Percentiles rank a stretch among this genome's conserved stretches.
These are phyloP conservation scores for Gorsachius magnificus DNA, from an alignment of 2,797 vertebrate genomes.

Conservation along the genomic window DNA sequence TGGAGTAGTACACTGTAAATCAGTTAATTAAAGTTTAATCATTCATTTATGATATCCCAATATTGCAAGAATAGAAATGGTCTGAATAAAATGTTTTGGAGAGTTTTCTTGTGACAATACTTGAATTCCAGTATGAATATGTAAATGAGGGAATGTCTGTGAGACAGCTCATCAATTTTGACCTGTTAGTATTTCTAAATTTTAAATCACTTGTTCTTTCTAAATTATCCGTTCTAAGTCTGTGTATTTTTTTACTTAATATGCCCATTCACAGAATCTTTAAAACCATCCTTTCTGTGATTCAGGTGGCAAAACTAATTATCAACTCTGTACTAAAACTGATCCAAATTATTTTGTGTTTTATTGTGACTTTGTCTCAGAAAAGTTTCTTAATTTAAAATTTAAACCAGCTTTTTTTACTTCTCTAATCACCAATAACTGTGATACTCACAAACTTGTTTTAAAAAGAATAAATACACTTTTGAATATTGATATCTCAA, in stretches of 20 bases:
- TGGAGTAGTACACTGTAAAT: neutral
- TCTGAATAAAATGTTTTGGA: neutral
- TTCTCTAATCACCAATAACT: neutral
- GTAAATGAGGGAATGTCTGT: neutral
- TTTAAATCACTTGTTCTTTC: neutral
- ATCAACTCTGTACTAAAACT: neutral
- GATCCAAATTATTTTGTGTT: neutral
- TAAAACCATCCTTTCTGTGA: neutral
- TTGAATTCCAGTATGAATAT: neutral
- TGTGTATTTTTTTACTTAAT: neutral
- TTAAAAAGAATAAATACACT: neutral
- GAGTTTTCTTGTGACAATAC: neutral
- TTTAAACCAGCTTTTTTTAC: neutral
- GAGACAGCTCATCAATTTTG: neutral
- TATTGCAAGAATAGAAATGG: neutral
- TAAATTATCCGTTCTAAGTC: neutral
- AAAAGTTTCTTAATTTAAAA: neutral
- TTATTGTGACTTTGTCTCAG: neutral
- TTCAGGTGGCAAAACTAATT: neutral
- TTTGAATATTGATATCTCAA: neutral
- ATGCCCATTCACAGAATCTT: neutral
- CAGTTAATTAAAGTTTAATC: neutral
- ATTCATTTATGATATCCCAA: neutral
- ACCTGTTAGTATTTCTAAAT: neutral
- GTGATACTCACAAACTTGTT: neutral